Base-by-base conservation (phyloP, 2,113 vertebrate species). In the Bungarus multicinctus region DNA sequence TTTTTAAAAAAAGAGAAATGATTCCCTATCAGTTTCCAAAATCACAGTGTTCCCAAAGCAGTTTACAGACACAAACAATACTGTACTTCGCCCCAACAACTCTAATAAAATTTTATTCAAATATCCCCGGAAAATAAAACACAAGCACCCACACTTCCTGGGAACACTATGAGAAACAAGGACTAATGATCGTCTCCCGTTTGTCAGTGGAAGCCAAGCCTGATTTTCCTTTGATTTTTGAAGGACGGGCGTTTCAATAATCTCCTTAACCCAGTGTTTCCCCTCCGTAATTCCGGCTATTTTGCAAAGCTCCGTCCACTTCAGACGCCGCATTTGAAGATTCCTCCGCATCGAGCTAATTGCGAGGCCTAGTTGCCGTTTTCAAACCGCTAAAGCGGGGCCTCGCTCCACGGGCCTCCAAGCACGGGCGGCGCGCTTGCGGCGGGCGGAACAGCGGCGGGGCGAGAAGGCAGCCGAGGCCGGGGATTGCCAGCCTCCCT, bases 191-290 rank as follows among this genome's bases (percentile, higher is more conserved):
- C 55, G 57, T 52, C 58, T 64, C 89, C 74, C 64, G 57, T 74
- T 85, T 85, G 45, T 90, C 87, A 86, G 92, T 64, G 12, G 55
- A 53, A 57, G 74, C 47, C 90, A 90, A 92, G 92, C 54, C 88
- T 93, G 93, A 93, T 94, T 95, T 95, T 92, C 88, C 60, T 90
- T 95, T 95, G 94, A 94, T 94, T 95, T 39, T 64, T 95, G 91
- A 93, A 97, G 97, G 97, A 98, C 96, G 95, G 97, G 97, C 97
- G 96, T 95, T 95, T 96, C 94, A 95, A 96, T 97, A 96, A 96
- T 97, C 97, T 96, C 97, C 97, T 97, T 96, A 96, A 96, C 96
- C 96, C 96, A 93, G 97, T 97, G 98, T 98, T 94, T 90, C 98
- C 98, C 95, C 94, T 96, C 94, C 93, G 85, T 94, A 94, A 95